phyloP scores from a whole-genome alignment of 2,113 vertebrate genomes.

The Cygnus atratus region DNA sequence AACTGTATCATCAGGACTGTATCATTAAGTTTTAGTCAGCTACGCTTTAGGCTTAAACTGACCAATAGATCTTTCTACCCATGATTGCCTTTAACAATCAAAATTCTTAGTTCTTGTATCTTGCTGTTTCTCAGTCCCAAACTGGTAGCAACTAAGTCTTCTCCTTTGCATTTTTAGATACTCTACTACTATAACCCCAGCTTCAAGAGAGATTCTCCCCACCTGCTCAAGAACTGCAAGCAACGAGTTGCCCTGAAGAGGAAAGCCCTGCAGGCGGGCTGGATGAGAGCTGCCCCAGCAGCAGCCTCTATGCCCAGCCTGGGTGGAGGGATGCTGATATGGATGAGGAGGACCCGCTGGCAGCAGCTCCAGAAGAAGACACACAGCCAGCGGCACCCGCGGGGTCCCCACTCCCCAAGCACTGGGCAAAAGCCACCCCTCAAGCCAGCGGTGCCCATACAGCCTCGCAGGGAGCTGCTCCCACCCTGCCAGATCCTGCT shows the following conservation, averaged over 20 bases:
- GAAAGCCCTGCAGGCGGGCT: not conserved
- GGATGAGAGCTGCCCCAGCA: not conserved
- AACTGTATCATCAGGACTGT: too few relatives aligned
- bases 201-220: not conserved
- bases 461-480: not conserved
- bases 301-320: not conserved
- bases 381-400: not conserved
- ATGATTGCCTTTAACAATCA: too few relatives aligned
- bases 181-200: not conserved
- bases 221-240: not conserved
- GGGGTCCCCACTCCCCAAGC: not conserved
- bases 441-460: not conserved
- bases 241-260: not conserved
- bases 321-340: too few relatives aligned
- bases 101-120: not conserved
- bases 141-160: not conserved
- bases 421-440: not conserved
- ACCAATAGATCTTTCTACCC: too few relatives aligned
- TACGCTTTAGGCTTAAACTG: too few relatives aligned
- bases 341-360: not conserved
- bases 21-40: too few relatives aligned
- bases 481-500: not conserved
- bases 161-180: not conserved
- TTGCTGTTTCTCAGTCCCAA: not conserved
- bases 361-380: not conserved